Percentiles rank a stretch among this genome's conserved stretches.
Conservation (phyloP, 2,113 vertebrate genomes). For the human region DNA sequence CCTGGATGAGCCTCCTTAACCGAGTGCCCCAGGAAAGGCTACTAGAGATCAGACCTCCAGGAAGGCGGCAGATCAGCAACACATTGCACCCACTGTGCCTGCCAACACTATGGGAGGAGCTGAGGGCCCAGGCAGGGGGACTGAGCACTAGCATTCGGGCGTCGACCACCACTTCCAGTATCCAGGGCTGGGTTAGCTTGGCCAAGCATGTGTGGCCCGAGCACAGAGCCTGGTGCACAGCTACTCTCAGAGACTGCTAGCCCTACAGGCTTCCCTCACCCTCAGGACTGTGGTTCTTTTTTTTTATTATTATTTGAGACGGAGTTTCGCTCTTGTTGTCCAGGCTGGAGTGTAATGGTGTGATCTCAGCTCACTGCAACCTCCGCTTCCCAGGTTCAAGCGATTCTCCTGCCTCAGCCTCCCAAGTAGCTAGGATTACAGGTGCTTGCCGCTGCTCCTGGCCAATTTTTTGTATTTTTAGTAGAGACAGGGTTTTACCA, state of each 20-base stretch:
- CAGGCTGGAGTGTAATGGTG: neutral
- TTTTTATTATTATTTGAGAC: neutral
- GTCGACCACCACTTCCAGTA: rapidly evolving
- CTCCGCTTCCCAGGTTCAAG: neutral
- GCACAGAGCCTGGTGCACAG: rapidly evolving
- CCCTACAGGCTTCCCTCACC: too few relatives aligned
- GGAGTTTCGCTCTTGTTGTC: neutral
- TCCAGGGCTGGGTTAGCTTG: neutral
- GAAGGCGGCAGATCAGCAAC: neutral
- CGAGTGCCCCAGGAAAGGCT: rapidly evolving
- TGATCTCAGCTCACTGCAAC: neutral
- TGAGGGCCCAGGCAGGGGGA: rapidly evolving
- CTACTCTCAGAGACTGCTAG: too few relatives aligned
- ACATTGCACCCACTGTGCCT: rapidly evolving
- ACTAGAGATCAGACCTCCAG: neutral
- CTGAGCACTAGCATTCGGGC: neutral
- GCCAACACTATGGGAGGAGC: rapidly evolving
- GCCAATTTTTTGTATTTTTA: neutral
- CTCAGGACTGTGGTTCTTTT: neutral
- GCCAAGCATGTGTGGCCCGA: neutral
- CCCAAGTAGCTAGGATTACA: neutral
- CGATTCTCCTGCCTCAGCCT: neutral
- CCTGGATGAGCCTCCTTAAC: rapidly evolving
- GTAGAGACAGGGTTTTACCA: neutral
- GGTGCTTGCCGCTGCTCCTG: rapidly evolving